A percentile compares a stretch with the other conserved stretches of the same genome.
Conservation (phyloP, 2,113 vertebrate genomes). For the Malurus cyaneus region DNA sequence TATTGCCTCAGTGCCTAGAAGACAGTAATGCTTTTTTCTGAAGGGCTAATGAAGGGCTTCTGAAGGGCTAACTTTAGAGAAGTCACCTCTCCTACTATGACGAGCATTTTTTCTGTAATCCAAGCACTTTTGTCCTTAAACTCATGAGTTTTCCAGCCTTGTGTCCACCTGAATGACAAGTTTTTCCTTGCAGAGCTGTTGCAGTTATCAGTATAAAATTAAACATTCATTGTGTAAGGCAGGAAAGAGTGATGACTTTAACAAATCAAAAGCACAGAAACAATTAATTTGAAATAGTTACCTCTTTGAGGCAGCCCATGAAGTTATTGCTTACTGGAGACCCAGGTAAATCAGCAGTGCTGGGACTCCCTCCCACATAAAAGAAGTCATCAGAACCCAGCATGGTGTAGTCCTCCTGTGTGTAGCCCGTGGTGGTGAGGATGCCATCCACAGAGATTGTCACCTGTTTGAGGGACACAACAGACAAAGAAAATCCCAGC, state of each 20-base stretch:
- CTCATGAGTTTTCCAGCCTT: neutral
- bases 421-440: constrained; percentile 97
- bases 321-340: constrained; percentile 99
- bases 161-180: neutral
- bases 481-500: constrained; percentile 80
- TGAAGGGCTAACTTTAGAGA: neutral
- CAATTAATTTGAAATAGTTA: constrained; percentile 57
- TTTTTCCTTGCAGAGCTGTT: neutral
- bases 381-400: constrained; percentile 98
- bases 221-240: neutral
- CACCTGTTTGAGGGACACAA: constrained; percentile 86
- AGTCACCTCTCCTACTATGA: neutral
- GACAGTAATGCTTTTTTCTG: neutral
- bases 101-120: neutral
- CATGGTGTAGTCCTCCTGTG: constrained; percentile 99
- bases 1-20: neutral
- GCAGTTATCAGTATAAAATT: neutral
- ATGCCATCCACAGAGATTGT: constrained; percentile 98
- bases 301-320: constrained; percentile 98
- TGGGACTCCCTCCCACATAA: constrained; percentile 96
- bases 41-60: neutral
- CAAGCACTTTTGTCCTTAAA: neutral
- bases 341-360: constrained; percentile 94
- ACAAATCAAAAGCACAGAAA: neutral
- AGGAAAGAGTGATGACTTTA: neutral